phyloP scores from a whole-genome alignment of 53 echinoderm and acorn worm genomes.

The Antedon mediterranea region DNA sequence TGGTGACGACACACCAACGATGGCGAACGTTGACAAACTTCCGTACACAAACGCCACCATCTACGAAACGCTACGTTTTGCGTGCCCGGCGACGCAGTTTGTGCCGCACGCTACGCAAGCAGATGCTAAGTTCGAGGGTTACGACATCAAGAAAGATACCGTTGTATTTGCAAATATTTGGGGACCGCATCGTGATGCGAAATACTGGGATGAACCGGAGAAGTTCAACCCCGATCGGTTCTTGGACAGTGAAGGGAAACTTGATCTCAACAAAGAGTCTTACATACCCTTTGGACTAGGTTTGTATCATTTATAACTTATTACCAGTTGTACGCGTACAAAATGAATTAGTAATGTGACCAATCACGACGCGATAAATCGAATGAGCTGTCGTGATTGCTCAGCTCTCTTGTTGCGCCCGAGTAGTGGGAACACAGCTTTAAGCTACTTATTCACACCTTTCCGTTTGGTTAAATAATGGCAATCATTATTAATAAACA shows the following conservation, averaged over 20 bases:
- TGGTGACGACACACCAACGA: neutral
- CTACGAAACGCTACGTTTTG: neutral
- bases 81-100: neutral
- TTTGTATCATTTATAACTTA: neutral
- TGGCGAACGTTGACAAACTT: neutral
- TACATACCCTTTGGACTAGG: slow-evolving; percentile 28
- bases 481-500: too few species aligned
- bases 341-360: neutral
- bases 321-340: too few species aligned
- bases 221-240: slow-evolving; percentile 30
- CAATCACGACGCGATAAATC: neutral
- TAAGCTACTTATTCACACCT: too few species aligned
- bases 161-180: neutral
- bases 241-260: slow-evolving; percentile 21
- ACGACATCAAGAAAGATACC: neutral
- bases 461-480: too few species aligned
- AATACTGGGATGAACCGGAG: slow-evolving; percentile 19
- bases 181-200: slow-evolving; percentile 1
- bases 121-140: neutral
- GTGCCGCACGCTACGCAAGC: neutral
- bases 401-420: too few species aligned
- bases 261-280: slow-evolving; percentile 20
- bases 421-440: too few species aligned
- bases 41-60: neutral
- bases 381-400: too few species aligned